Evolutionary conservation across 2,113 vertebrate species (phyloP).

Genomic region (Eclectus roratus): DNA sequence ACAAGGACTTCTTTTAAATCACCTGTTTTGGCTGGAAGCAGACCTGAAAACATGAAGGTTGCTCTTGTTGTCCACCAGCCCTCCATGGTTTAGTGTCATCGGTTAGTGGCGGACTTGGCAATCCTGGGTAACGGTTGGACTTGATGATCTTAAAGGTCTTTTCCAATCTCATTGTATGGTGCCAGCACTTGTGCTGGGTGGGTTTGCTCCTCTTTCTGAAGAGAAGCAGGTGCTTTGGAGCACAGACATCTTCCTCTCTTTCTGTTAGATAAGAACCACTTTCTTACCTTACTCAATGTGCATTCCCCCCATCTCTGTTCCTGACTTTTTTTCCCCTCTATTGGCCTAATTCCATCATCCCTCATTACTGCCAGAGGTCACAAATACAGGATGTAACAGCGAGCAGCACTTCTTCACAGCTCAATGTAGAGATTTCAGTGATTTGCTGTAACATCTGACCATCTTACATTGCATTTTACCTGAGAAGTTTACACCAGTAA

Average conservation of each 20-base stretch:
- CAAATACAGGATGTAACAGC: rapidly evolving
- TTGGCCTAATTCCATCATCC: neutral
- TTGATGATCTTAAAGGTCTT: neutral
- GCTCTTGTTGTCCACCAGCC: neutral
- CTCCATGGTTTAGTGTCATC: neutral
- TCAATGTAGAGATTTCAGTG: neutral
- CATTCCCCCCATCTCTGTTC: neutral
- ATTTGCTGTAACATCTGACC: neutral
- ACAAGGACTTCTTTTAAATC: neutral
- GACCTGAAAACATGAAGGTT: neutral
- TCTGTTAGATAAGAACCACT: neutral
- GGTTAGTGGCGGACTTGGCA: neutral
- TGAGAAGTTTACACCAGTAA: neutral
- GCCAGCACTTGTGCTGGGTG: neutral
- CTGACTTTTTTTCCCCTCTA: neutral
- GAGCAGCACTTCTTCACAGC: neutral
- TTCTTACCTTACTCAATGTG: neutral
- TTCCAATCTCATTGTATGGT: neutral
- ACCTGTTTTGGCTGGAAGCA: neutral
- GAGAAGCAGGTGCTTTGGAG: neutral
- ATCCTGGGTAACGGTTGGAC: neutral
- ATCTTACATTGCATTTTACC: neutral
- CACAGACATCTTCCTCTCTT: neutral
- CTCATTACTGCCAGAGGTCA: neutral
- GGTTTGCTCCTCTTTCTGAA: neutral